A percentile compares a stretch with the other conserved stretches of the same genome.
phyloP scores from a whole-genome alignment of 2,888 invertebrate species.

The Neocrepidodera transversa region DNA sequence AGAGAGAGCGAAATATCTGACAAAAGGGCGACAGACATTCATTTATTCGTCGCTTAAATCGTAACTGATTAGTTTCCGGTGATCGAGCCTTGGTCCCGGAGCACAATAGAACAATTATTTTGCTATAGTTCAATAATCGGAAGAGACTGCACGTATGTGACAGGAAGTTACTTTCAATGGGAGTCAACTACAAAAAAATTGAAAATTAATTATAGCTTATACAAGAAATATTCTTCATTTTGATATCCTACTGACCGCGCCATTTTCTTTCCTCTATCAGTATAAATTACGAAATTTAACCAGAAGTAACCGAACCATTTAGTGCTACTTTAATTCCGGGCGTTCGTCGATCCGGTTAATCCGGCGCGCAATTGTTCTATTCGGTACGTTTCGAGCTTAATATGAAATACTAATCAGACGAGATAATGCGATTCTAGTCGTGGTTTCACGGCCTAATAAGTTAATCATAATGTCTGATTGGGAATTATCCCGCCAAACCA shows the following conservation, averaged over 20 bases:
- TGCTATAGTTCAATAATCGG: conserved; percentile 52
- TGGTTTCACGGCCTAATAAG: conserved; percentile 40
- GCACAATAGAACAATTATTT: conserved; percentile 53
- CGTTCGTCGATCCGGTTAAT: conserved; percentile 27
- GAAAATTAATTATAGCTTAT: not conserved
- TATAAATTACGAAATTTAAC: conserved; percentile 11
- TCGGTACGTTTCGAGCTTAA: conserved; percentile 33
- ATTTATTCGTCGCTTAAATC: conserved; percentile 34
- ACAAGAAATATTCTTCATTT: not conserved
- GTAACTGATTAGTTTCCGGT: conserved; percentile 54
- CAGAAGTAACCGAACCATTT: conserved; percentile 17
- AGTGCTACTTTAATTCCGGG: conserved; percentile 10
- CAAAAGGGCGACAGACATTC: conserved; percentile 22
- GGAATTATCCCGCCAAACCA: conserved; percentile 30
- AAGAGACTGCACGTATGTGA: conserved; percentile 45
- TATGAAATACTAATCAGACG: conserved; percentile 43
- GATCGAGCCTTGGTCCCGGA: conserved; percentile 38
- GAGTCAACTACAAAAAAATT: not conserved
- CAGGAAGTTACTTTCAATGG: conserved; percentile 40
- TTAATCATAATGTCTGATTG: conserved; percentile 44
- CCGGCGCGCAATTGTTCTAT: conserved; percentile 43
- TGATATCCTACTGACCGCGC: not conserved
- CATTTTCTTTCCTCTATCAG: not conserved
- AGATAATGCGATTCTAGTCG: conserved; percentile 39
- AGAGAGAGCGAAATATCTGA: conserved; percentile 2